phyloP scores from a whole-genome alignment of 2,888 invertebrate genomes.

The Leptinotarsa rubiginosa region DNA sequence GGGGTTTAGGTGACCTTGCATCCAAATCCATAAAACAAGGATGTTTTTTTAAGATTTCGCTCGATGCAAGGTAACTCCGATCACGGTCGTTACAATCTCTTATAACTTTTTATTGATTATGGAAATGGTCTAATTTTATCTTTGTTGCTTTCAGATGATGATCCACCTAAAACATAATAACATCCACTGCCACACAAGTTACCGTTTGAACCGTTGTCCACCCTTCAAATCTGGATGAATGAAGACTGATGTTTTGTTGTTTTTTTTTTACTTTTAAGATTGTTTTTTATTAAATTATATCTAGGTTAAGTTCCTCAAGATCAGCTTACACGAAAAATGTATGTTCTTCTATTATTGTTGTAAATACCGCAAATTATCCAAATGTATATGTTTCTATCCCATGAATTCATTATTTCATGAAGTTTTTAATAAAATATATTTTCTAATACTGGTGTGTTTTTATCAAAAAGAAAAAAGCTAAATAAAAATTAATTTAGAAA shows the following conservation, averaged over 20 bases:
- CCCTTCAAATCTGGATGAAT: conserved; percentile 63
- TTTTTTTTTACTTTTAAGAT: conserved; percentile 63
- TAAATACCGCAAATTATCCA: conserved; percentile 38
- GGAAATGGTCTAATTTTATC: conserved; percentile 29
- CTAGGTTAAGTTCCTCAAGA: conserved; percentile 64
- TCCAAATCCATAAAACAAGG: conserved; percentile 46
- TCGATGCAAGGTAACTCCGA: conserved; percentile 51
- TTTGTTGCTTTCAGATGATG: conserved; percentile 60
- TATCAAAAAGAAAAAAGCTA: background rate
- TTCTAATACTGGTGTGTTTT: conserved; percentile 27
- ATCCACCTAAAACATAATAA: conserved; percentile 47
- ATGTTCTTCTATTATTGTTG: conserved; percentile 37
- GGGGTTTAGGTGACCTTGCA: conserved; percentile 36
- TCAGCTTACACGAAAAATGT: conserved; percentile 42
- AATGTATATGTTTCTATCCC: conserved; percentile 41
- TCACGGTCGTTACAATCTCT: conserved; percentile 54
- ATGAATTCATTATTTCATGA: conserved; percentile 49
- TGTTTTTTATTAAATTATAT: conserved; percentile 67
- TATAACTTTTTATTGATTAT: conserved; percentile 39
- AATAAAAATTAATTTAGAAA: too few relatives aligned
- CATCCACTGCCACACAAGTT: conserved; percentile 66
- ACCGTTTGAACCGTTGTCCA: conserved; percentile 64
- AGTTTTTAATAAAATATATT: conserved; percentile 51
- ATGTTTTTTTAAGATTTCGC: conserved; percentile 34
- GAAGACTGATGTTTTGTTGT: conserved; percentile 67